Evolutionary conservation across 2,888 invertebrate genomes (phyloP).

Genomic region (Melinaea marsaeus): DNA sequence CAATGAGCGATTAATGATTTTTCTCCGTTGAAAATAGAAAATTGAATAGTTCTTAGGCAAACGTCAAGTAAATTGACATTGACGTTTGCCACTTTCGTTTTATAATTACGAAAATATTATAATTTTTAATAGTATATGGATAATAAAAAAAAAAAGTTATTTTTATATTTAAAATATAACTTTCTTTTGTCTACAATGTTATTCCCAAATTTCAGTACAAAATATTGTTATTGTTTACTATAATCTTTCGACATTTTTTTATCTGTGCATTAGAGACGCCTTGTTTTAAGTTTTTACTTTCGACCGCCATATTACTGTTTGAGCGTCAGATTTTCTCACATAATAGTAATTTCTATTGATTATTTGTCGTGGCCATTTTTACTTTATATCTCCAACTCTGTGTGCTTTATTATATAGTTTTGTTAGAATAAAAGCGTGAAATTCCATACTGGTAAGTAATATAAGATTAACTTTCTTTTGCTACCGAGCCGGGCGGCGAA

Average conservation of each 20-base stretch:
- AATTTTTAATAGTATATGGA: background rate
- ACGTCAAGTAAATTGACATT: background rate
- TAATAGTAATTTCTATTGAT: background rate
- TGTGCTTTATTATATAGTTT: background rate
- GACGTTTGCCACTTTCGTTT: background rate
- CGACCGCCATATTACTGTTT: conserved; percentile 3
- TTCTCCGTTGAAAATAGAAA: background rate
- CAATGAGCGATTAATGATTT: conserved; percentile 3
- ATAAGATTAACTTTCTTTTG: background rate
- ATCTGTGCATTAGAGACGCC: background rate
- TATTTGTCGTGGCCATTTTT: conserved; percentile 2
- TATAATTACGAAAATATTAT: background rate
- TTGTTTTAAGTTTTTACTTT: background rate
- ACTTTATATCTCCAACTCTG: background rate
- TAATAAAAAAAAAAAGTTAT: background rate
- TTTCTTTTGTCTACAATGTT: too few relatives aligned
- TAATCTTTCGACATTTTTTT: background rate
- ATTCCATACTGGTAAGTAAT: background rate
- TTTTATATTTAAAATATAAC: background rate
- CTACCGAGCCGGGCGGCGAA: background rate
- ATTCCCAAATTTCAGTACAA: too few relatives aligned
- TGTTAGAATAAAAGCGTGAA: background rate
- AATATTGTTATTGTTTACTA: too few relatives aligned
- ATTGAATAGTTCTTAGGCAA: background rate
- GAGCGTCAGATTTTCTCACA: background rate